Evolutionary conservation across 2,797 vertebrate genomes (phyloP).

Genomic region (Liparis tanakae): DNA sequence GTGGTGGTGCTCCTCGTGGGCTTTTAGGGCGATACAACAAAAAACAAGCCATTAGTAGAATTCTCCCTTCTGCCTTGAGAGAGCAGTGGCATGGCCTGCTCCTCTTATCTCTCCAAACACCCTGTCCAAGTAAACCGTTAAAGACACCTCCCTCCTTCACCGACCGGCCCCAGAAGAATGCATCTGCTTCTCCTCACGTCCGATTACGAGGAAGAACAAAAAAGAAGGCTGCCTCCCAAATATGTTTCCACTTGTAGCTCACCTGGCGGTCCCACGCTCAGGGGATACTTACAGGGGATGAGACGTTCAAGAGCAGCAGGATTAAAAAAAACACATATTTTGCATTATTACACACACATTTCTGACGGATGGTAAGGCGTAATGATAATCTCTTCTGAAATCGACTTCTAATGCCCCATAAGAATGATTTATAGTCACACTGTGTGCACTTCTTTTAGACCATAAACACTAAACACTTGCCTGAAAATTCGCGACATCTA

Average conservation of each 20-base stretch:
- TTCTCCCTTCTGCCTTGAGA: not conserved
- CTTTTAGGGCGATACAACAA: constrained; percentile 10
- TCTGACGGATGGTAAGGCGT: not conserved
- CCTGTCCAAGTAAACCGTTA: constrained; percentile 25
- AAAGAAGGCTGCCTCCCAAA: constrained; percentile 1
- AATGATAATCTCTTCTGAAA: not conserved
- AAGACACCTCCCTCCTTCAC: constrained; percentile 40
- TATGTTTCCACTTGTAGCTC: constrained; percentile 3
- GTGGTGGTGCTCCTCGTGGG: not conserved
- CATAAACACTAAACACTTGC: not conserved
- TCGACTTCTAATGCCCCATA: not conserved
- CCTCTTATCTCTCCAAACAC: constrained; percentile 66
- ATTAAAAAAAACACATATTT: not conserved
- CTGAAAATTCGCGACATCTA: constrained; percentile 50
- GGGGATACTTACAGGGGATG: not conserved
- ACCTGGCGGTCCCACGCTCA: constrained; percentile 24
- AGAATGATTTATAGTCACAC: not conserved
- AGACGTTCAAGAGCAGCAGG: no score
- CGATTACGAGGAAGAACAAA: constrained; percentile 17
- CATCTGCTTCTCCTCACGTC: constrained; percentile 42
- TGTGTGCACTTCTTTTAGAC: not conserved
- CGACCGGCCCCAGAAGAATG: constrained; percentile 13
- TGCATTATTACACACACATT: not conserved
- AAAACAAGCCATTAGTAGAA: constrained; percentile 5
- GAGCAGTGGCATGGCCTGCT: not conserved